Evolutionary conservation across 2,113 vertebrate species (phyloP).

Genomic region (Paradisaea rubra): DNA sequence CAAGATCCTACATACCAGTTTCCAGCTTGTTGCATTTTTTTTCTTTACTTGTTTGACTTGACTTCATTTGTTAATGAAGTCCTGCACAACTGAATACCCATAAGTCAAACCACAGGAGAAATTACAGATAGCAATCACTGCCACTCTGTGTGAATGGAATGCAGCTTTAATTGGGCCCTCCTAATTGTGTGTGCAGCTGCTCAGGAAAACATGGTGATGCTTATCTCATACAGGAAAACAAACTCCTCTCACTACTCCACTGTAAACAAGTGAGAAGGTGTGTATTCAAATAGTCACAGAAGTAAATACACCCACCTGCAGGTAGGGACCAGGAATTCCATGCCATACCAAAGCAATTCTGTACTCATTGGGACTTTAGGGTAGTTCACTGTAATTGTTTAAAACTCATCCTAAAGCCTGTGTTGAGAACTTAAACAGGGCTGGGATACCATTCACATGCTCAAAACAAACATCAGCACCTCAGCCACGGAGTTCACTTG

Average conservation of each 20-base stretch:
- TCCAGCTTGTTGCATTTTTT: background rate
- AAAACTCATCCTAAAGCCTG: background rate
- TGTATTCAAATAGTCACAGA: background rate
- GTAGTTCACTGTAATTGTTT: background rate
- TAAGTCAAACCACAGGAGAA: constrained; percentile 26
- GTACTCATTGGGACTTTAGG: background rate
- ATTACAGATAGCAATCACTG: constrained; percentile 4
- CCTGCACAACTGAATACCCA: background rate
- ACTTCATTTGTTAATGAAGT: constrained; percentile 17
- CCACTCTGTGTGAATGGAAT: background rate
- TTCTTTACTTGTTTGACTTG: background rate
- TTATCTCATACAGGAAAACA: background rate
- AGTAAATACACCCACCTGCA: background rate
- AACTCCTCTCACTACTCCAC: background rate
- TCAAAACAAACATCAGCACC: background rate
- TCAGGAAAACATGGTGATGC: background rate
- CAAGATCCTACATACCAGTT: background rate
- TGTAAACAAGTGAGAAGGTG: background rate
- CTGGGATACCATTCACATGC: background rate
- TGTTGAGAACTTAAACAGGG: background rate
- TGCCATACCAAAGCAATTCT: background rate
- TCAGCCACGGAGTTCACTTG: background rate
- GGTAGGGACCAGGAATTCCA: background rate
- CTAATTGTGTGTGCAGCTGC: constrained; percentile 31
- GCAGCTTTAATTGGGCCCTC: constrained; percentile 15